Percentiles rank a stretch among this genome's conserved stretches.
phyloP scores from a whole-genome alignment of 2,113 vertebrate species.

The Labrus mixtus region DNA sequence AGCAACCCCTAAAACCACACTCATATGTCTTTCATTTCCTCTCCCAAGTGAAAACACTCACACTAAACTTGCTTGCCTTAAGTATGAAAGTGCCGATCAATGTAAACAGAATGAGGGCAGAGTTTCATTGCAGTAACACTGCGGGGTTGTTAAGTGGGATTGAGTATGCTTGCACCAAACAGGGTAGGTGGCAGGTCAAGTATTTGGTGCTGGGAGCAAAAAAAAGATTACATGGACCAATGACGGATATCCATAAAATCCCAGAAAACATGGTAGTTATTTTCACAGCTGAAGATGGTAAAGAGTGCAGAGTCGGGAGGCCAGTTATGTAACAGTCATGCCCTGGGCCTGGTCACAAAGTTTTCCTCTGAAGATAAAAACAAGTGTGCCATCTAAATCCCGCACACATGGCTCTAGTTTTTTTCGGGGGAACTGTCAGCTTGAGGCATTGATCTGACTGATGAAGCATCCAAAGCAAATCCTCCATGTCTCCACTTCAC shows the following conservation, averaged over 20 bases:
- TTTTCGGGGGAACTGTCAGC: conserved; percentile 59
- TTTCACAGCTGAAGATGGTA: conserved; percentile 79
- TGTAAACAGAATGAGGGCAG: neutral
- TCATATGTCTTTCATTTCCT: conserved; percentile 30
- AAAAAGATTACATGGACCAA: conserved; percentile 30
- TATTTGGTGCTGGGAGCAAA: conserved; percentile 28
- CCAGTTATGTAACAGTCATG: conserved; percentile 72
- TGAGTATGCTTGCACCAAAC: conserved; percentile 10
- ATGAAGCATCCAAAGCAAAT: conserved; percentile 57
- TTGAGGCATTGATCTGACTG: conserved; percentile 63
- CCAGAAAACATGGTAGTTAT: conserved; percentile 52
- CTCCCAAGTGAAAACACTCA: conserved; percentile 21
- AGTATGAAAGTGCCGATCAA: conserved; percentile 7
- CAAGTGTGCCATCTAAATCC: conserved; percentile 72
- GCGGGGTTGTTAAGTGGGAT: conserved; percentile 3
- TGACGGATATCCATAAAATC: conserved; percentile 54
- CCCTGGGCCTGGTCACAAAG: conserved; percentile 45
- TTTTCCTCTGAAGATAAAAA: conserved; percentile 63
- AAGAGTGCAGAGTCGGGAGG: conserved; percentile 22
- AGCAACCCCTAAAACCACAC: neutral
- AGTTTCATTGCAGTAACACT: conserved; percentile 1
- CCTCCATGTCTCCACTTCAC: conserved; percentile 51
- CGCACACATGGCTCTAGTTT: conserved; percentile 75
- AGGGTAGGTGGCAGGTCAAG: conserved; percentile 27
- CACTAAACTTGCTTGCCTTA: neutral